Conservation (phyloP, 2,113 vertebrate genomes). For the Cyanocitta stelleri region DNA sequence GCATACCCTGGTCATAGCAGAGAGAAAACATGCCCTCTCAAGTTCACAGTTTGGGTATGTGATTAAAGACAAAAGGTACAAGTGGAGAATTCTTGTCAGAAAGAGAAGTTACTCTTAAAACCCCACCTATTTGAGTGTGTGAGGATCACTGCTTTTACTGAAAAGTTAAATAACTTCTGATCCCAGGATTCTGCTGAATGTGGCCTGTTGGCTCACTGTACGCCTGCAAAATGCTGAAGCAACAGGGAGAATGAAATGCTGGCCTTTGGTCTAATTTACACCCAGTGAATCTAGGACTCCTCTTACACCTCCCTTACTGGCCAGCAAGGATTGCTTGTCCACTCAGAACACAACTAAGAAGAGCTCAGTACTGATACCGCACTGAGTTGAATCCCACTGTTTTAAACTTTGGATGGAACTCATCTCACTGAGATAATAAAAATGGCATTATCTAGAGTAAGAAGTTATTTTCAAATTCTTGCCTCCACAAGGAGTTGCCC, state of each 20-base stretch:
- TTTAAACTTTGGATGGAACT: neutral
- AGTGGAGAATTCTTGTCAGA: neutral
- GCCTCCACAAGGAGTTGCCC: neutral
- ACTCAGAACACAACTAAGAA: neutral
- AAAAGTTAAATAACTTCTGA: neutral
- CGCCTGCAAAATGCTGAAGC: neutral
- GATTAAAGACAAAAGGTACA: neutral
- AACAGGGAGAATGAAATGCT: neutral
- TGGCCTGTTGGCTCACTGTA: neutral
- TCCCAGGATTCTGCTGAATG: neutral
- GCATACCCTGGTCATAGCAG: neutral
- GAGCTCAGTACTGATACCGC: neutral
- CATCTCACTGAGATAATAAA: neutral
- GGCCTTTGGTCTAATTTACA: neutral
- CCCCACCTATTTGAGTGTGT: neutral
- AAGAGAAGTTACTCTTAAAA: neutral
- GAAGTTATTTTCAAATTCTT: neutral
- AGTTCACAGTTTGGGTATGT: neutral
- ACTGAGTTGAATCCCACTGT: neutral
- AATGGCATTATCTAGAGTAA: neutral
- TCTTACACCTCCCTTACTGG: neutral
- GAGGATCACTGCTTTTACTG: neutral
- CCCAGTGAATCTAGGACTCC: neutral
- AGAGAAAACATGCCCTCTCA: neutral
- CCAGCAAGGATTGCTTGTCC: neutral